phyloP scores from a whole-genome alignment of 2,797 vertebrate species.

The Tapirus indicus region DNA sequence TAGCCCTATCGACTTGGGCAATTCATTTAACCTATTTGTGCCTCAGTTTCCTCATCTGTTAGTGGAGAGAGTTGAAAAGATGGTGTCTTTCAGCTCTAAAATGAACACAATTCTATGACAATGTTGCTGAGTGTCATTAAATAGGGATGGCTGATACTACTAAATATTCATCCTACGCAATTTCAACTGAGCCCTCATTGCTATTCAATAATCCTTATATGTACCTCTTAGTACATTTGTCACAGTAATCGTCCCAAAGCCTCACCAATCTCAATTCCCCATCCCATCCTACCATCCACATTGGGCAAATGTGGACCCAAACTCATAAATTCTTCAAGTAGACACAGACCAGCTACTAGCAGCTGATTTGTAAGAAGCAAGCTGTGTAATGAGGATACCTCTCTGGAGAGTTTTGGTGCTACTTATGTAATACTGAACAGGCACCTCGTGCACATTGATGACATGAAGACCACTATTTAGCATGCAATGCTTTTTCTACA shows the following conservation, averaged over 20 bases:
- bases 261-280: background rate
- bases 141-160: background rate
- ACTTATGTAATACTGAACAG: background rate
- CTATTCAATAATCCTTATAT: background rate
- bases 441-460: background rate
- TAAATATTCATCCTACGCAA: background rate
- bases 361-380: background rate
- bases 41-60: background rate
- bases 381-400: background rate
- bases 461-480: conserved; percentile 19
- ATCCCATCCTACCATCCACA: background rate
- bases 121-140: background rate
- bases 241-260: background rate
- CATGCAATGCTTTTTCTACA: conserved; percentile 30
- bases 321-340: background rate
- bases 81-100: background rate
- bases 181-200: background rate
- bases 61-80: background rate
- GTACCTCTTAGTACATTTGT: background rate
- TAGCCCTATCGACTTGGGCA: background rate
- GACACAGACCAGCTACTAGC: background rate
- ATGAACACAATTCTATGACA: background rate
- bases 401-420: background rate
- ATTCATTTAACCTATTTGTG: background rate
- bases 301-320: background rate